A percentile compares a stretch with the other conserved stretches of the same genome.
phyloP scores from a whole-genome alignment of 2,888 invertebrate species.

The Amblyjoppa fuscipennis region DNA sequence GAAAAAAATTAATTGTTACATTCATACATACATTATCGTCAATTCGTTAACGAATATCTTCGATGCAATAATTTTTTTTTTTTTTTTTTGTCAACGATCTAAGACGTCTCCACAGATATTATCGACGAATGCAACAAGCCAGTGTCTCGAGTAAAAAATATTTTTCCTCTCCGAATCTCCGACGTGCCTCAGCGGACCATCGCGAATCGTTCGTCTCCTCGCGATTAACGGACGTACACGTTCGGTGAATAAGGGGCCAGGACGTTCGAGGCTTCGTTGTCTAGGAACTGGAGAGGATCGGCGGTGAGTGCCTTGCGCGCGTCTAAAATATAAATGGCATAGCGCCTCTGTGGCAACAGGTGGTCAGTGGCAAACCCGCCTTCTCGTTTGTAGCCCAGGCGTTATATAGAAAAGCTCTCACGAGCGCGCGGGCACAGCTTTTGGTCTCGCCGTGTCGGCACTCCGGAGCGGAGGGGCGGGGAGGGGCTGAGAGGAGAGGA shows the following conservation, averaged over 20 bases:
- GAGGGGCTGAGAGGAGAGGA: not conserved
- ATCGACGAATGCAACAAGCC: not conserved
- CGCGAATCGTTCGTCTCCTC: not conserved
- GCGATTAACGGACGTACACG: slow-evolving; percentile 19
- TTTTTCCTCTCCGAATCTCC: not conserved
- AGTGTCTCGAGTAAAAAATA: not conserved
- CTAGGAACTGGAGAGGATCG: slow-evolving; percentile 29
- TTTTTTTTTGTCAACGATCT: not conserved
- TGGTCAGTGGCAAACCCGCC: slow-evolving; percentile 81
- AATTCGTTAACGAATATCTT: not conserved
- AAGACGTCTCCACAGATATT: not conserved
- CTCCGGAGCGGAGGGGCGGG: slow-evolving; percentile 5
- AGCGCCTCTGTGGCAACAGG: slow-evolving; percentile 80
- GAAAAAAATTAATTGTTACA: not conserved
- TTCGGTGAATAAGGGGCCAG: not conserved
- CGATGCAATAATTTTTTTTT: not conserved
- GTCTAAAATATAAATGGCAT: slow-evolving; percentile 83
- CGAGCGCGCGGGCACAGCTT: slow-evolving; percentile 47
- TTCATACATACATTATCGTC: not conserved
- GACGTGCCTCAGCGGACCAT: not conserved
- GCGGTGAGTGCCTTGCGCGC: slow-evolving; percentile 60
- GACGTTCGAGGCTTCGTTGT: slow-evolving; percentile 3
- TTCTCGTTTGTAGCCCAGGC: slow-evolving; percentile 69
- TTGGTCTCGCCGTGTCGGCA: slow-evolving; percentile 44
- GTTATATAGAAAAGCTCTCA: slow-evolving; percentile 77